phyloP scores from a whole-genome alignment of 1,140 invertebrate genomes.

The Branchinecta lynchi region DNA sequence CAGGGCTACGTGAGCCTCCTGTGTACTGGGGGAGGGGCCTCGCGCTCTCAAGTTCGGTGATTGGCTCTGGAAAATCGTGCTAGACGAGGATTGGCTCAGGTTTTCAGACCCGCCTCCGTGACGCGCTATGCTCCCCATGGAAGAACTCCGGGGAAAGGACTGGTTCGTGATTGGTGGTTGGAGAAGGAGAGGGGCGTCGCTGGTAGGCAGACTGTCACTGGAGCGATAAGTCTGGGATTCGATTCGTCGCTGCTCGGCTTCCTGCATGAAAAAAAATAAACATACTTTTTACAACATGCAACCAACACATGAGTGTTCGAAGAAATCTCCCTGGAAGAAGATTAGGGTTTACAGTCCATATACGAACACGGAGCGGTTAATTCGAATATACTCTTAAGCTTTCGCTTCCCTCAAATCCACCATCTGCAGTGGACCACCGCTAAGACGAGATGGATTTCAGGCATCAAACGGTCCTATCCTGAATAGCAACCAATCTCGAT shows the following conservation, averaged over 20 bases:
- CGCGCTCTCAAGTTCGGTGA: neutral
- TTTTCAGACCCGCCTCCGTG: neutral
- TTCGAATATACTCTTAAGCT: too few species aligned
- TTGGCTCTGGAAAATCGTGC: neutral
- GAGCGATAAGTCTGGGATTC: neutral
- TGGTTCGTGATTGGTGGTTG: neutral
- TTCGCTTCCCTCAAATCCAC: too few species aligned
- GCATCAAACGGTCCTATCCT: too few species aligned
- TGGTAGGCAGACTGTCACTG: neutral
- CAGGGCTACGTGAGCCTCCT: neutral
- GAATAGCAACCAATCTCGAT: too few species aligned
- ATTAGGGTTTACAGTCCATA: too few species aligned
- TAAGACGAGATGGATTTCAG: too few species aligned
- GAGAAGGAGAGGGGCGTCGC: neutral
- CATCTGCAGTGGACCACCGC: too few species aligned
- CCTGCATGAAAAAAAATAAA: slow-evolving; percentile 43
- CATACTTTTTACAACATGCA: too few species aligned
- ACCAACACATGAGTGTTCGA: too few species aligned
- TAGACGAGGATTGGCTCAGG: neutral
- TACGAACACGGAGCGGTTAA: too few species aligned
- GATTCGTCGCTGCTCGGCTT: slow-evolving; percentile 73
- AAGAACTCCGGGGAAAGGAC: neutral
- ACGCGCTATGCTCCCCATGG: neutral
- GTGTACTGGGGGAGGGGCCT: neutral
- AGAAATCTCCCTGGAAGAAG: too few species aligned